Evolutionary conservation across 2,797 vertebrate genomes (phyloP).

Genomic region (Orestias chungarensis): DNA sequence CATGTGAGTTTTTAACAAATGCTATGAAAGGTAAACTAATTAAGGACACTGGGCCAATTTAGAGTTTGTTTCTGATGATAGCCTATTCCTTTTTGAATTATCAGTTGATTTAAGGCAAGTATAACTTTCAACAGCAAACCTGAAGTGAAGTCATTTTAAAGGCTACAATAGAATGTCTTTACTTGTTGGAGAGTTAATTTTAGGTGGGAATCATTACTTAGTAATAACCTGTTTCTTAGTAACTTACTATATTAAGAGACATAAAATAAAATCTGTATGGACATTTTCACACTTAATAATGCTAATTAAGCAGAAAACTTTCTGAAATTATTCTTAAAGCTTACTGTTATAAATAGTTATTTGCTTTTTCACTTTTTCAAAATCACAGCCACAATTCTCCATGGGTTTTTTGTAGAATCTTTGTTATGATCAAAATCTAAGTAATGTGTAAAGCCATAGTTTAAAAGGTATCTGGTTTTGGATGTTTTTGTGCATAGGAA

Average conservation of each 20-base stretch:
- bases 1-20: background rate
- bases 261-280: conserved; percentile 11
- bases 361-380: background rate
- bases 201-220: conserved; percentile 25
- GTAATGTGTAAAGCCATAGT: no score
- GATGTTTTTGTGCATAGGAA: no score
- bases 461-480: no score
- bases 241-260: conserved; percentile 19
- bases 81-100: conserved; percentile 22
- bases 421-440: background rate
- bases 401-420: background rate
- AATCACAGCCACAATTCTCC: background rate
- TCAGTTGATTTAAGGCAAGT: conserved; percentile 18
- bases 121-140: conserved; percentile 30
- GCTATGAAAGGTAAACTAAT: background rate
- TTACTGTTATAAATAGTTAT: background rate
- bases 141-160: conserved; percentile 23
- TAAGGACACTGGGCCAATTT: background rate
- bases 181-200: conserved; percentile 14
- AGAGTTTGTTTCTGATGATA: background rate
- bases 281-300: background rate
- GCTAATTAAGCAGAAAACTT: background rate
- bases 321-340: background rate
- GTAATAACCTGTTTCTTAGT: conserved; percentile 25
- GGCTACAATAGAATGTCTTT: conserved; percentile 28